phyloP scores from a whole-genome alignment of 2,888 invertebrate species.

The Adelphocoris suturalis region DNA sequence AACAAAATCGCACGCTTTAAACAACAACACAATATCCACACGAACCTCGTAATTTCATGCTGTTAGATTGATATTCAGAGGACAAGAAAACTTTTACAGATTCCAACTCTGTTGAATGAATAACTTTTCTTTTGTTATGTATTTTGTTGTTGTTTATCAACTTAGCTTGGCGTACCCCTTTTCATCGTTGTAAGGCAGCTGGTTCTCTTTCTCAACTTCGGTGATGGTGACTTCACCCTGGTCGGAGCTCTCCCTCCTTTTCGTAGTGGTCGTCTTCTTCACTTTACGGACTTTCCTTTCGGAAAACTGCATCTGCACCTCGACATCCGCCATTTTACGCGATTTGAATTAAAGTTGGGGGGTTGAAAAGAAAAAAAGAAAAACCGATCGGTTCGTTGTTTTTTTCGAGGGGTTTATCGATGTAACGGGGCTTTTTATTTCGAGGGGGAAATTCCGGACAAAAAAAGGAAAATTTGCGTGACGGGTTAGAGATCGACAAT shows the following conservation, averaged over 20 bases:
- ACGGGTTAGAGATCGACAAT: constrained; percentile 6
- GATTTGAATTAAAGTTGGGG: neutral
- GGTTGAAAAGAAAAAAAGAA: constrained; percentile 19
- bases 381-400: neutral
- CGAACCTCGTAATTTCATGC: constrained; percentile 60
- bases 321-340: constrained; percentile 90
- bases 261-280: constrained; percentile 87
- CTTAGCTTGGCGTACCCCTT: constrained; percentile 85
- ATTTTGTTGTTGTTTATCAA: constrained; percentile 30
- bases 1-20: constrained; percentile 33
- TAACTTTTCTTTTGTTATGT: neutral
- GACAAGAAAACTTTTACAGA: neutral
- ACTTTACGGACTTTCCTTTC: constrained; percentile 93
- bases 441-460: neutral
- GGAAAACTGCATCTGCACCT: constrained; percentile 91
- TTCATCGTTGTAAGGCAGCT: constrained; percentile 81
- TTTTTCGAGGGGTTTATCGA: neutral
- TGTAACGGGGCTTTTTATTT: neutral
- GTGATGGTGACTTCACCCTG: constrained; percentile 86
- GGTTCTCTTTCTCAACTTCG: constrained; percentile 82
- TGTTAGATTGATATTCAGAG: constrained; percentile 31
- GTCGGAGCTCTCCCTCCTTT: constrained; percentile 86
- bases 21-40: constrained; percentile 68
- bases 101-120: neutral
- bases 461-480: neutral